phyloP scores from a whole-genome alignment of 23 tunicate species.

The Halocynthia aurantium region DNA sequence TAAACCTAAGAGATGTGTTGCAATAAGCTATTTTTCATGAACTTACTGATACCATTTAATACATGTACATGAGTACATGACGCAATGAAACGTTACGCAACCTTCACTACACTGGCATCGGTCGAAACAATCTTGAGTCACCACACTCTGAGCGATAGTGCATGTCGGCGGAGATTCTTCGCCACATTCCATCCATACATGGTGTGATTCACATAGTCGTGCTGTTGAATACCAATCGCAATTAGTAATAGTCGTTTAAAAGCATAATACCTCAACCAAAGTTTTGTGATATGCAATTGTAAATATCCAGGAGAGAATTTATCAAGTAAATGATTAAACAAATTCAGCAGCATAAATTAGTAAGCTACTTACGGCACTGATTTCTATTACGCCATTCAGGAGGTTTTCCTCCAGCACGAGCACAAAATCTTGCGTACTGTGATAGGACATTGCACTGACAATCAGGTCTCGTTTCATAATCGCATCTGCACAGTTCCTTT shows the following conservation, averaged over 20 bases:
- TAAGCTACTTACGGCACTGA: constrained; percentile 43
- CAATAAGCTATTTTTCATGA: not conserved
- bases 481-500: constrained; percentile 44
- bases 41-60: not conserved
- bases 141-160: constrained; percentile 23
- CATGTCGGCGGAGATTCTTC: constrained; percentile 53
- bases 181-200: constrained; percentile 58
- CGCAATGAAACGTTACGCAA: not conserved
- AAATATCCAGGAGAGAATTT: too few species aligned
- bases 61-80: constrained; percentile 6
- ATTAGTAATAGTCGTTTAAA: too few species aligned
- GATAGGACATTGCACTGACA: constrained; percentile 44
- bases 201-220: constrained; percentile 24
- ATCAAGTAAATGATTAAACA: too few species aligned
- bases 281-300: too few species aligned
- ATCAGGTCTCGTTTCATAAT: constrained; percentile 19
- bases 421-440: constrained; percentile 43
- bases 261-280: too few species aligned
- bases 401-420: constrained; percentile 28
- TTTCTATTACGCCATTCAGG: constrained; percentile 38
- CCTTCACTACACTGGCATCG: constrained; percentile 49
- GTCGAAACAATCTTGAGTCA: constrained; percentile 40
- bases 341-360: not conserved
- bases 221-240: not conserved
- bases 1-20: constrained; percentile 7